phyloP scores from a whole-genome alignment of 2,797 vertebrate genomes.

The Sphenopsis melanotis region DNA sequence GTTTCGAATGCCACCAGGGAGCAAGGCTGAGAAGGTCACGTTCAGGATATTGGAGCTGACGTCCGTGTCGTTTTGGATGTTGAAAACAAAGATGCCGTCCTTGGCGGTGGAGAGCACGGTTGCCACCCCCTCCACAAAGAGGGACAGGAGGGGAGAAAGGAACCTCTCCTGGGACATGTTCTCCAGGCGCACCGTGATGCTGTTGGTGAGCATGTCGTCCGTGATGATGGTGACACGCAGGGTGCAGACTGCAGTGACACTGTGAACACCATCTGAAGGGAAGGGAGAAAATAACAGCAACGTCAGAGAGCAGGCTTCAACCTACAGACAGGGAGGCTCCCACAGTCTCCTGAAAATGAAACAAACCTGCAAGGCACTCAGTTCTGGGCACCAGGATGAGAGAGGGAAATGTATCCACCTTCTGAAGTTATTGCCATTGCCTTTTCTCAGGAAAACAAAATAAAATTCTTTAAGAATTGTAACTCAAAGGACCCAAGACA shows the following conservation, averaged over 20 bases:
- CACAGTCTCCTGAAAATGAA: neutral
- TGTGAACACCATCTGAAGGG: slow-evolving; percentile 85
- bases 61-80: slow-evolving; percentile 95
- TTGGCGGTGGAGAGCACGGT: slow-evolving; percentile 89
- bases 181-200: slow-evolving; percentile 95
- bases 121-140: slow-evolving; percentile 92
- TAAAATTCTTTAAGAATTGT: neutral
- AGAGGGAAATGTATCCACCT: neutral
- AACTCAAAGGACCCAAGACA: neutral
- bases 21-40: slow-evolving; percentile 92
- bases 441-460: neutral
- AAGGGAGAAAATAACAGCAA: neutral
- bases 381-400: neutral
- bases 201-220: slow-evolving; percentile 97
- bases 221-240: slow-evolving; percentile 95
- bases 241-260: slow-evolving; percentile 82
- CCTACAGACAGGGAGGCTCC: fast-evolving
- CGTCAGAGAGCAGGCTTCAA: neutral
- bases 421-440: neutral
- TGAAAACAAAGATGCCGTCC: slow-evolving; percentile 91
- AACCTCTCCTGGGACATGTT: slow-evolving; percentile 99
- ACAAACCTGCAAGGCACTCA: neutral
- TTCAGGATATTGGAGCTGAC: slow-evolving; percentile 92
- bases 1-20: slow-evolving; percentile 82
- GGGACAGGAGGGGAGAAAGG: slow-evolving; percentile 88